These are phyloP conservation scores for Eumerus sabulonum DNA, from an alignment of 2,888 invertebrate species.

Conservation along the genomic window DNA sequence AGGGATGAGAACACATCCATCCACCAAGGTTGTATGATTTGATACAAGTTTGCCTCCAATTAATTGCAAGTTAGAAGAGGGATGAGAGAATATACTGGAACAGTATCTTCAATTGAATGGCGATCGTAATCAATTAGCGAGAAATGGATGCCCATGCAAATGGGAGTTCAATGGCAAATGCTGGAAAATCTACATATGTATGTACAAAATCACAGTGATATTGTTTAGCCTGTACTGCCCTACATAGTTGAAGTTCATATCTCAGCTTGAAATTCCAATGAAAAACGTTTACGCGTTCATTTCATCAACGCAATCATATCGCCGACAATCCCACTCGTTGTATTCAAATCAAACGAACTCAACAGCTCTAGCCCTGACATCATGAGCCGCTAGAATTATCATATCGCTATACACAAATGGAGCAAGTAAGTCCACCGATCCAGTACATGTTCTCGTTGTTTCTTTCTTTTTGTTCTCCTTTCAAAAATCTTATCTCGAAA, in stretches of 20 bases:
- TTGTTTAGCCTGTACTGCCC: too few species aligned
- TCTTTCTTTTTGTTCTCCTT: too few species aligned
- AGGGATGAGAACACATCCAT: conserved; percentile 34
- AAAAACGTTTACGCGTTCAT: background rate
- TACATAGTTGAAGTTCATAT: background rate
- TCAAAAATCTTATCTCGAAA: conserved; percentile 44
- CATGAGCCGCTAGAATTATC: conserved; percentile 8
- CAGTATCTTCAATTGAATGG: conserved; percentile 30
- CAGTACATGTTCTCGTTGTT: background rate
- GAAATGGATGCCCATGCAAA: too few species aligned
- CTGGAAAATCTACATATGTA: too few species aligned
- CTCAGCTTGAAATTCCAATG: conserved; percentile 1
- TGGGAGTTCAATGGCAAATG: too few species aligned
- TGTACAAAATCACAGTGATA: too few species aligned
- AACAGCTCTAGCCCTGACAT: conserved; percentile 18
- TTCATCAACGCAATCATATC: conserved; percentile 12
- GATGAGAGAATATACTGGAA: too few species aligned
- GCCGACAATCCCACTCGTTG: background rate
- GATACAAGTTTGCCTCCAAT: conserved; percentile 23
- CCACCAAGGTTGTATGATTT: conserved; percentile 34
- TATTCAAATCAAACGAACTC: background rate
- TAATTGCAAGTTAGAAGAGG: too few species aligned
- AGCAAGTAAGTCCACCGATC: conserved; percentile 32
- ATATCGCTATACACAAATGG: conserved; percentile 15
- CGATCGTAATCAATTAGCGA: conserved; percentile 29